These are phyloP conservation scores for Mesoligia furuncula DNA, from an alignment of 2,888 invertebrate genomes.

Conservation along the genomic window DNA sequence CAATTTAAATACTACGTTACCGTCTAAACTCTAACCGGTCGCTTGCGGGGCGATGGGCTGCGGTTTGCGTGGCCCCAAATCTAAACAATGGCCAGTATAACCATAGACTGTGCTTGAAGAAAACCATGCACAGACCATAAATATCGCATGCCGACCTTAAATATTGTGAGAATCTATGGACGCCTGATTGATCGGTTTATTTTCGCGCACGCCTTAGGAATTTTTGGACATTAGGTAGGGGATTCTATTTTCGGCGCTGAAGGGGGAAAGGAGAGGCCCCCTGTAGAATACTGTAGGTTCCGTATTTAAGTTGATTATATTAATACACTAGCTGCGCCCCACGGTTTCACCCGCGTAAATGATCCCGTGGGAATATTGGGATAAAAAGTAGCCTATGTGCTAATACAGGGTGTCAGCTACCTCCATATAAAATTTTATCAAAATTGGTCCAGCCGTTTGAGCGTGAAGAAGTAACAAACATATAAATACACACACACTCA, in stretches of 20 bases:
- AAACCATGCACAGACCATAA: conserved; percentile 78
- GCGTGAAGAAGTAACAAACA: no score
- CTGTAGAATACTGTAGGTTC: background rate
- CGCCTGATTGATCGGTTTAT: conserved; percentile 64
- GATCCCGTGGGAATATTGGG: no score
- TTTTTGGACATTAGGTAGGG: background rate
- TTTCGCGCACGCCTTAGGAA: conserved; percentile 23
- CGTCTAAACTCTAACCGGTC: background rate
- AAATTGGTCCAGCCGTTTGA: no score
- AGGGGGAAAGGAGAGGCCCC: background rate
- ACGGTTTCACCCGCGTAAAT: no score
- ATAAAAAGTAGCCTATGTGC: no score
- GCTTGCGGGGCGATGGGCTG: no score
- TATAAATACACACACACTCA: no score
- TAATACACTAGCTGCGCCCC: no score
- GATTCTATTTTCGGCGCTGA: background rate
- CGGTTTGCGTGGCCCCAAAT: conserved; percentile 61
- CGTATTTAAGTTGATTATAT: background rate
- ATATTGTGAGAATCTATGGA: conserved; percentile 53
- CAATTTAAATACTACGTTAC: background rate
- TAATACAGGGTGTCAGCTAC: no score
- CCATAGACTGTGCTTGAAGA: conserved; percentile 73
- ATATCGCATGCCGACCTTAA: conserved; percentile 71
- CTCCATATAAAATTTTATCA: no score
- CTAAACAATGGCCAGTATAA: conserved; percentile 70